A percentile compares a stretch with the other conserved stretches of the same genome.
These are phyloP conservation scores for Dryas iulia DNA, from an alignment of 1,140 invertebrate genomes.

Conservation along the genomic window DNA sequence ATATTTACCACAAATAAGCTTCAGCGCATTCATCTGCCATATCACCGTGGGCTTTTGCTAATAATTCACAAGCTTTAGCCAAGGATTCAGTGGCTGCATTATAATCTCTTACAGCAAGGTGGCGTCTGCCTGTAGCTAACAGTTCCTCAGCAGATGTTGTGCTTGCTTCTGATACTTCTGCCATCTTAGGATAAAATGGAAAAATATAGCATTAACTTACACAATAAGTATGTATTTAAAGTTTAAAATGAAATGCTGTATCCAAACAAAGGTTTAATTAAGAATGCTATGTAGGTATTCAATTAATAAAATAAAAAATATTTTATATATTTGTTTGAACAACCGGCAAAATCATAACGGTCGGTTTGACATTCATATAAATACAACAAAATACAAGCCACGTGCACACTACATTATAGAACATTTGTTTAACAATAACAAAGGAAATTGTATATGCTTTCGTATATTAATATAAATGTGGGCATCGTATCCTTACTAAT, in stretches of 20 bases:
- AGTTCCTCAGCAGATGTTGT: conserved; percentile 77
- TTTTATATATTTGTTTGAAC: background rate
- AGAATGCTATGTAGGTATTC: too few species aligned
- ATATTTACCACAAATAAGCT: conserved; percentile 85
- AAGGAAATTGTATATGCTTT: background rate
- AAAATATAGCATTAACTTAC: background rate
- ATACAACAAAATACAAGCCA: conserved; percentile 22
- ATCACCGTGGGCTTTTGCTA: conserved; percentile 85
- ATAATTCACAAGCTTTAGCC: conserved; percentile 86
- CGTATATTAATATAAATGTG: too few species aligned
- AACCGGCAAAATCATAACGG: conserved; percentile 28
- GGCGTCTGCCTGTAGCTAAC: conserved; percentile 87
- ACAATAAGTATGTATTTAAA: background rate
- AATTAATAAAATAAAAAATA: background rate
- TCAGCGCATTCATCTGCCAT: conserved; percentile 85
- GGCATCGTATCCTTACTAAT: background rate
- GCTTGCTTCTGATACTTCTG: conserved; percentile 78
- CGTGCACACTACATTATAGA: conserved; percentile 6
- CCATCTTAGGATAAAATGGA: conserved; percentile 77
- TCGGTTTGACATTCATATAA: conserved; percentile 26
- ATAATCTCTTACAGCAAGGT: conserved; percentile 90
- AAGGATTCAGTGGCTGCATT: conserved; percentile 87
- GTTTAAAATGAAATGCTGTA: background rate
- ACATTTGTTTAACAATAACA: background rate
- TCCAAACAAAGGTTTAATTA: background rate